These are phyloP conservation scores for Clamator glandarius DNA, from an alignment of 2,797 vertebrate species.

Conservation along the genomic window DNA sequence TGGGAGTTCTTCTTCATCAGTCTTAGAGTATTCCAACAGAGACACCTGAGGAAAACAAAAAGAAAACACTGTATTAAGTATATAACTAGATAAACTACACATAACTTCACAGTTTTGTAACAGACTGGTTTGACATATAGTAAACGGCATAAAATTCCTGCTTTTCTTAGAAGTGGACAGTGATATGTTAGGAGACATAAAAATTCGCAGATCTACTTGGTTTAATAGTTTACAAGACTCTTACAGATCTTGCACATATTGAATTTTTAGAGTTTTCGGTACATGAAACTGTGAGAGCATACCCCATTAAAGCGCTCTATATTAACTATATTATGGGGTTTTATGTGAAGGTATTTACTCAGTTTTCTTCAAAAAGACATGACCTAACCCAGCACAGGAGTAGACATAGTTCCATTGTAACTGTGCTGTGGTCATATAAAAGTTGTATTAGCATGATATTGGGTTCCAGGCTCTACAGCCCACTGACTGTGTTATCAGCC, in stretches of 20 bases:
- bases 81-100: neutral
- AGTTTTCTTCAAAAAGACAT: neutral
- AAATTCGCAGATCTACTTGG: neutral
- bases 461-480: neutral
- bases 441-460: neutral
- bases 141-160: neutral
- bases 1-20: constrained; percentile 74
- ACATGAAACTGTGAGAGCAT: neutral
- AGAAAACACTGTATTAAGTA: neutral
- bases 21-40: constrained; percentile 80
- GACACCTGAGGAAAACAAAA: constrained; percentile 63
- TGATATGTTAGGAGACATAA: neutral
- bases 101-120: neutral
- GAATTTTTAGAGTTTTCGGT: neutral
- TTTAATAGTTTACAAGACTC: neutral
- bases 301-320: neutral
- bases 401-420: neutral
- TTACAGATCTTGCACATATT: neutral
- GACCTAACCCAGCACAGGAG: neutral
- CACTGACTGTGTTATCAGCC: neutral
- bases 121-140: too few relatives aligned
- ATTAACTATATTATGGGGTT: neutral
- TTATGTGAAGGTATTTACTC: neutral
- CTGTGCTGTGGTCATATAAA: neutral
- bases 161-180: neutral